A percentile compares a stretch with the other conserved stretches of the same genome.
Evolutionary conservation across 2,113 vertebrate species (phyloP).

Genomic region (Mastomys natalensis): DNA sequence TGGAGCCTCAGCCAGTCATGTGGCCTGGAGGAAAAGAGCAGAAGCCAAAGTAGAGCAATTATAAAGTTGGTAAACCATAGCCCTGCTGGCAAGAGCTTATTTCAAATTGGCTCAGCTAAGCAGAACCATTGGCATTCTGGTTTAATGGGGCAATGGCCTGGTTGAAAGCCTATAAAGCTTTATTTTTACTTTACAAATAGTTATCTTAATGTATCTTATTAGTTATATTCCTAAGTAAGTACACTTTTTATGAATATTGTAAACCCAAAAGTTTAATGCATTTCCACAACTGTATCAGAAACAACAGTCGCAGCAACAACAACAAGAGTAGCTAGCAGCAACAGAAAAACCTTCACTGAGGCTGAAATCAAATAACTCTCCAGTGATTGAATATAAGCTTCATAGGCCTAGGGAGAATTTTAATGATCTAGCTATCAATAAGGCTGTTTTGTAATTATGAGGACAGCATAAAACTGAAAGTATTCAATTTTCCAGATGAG

Average conservation of each 20-base stretch:
- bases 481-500: constrained; percentile 65
- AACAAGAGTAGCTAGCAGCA: not conserved
- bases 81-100: not conserved
- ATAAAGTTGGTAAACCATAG: constrained; percentile 2
- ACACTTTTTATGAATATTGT: not conserved
- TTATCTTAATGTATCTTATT: not conserved
- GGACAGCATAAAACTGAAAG: constrained; percentile 32
- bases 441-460: constrained; percentile 52
- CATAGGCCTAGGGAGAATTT: constrained; percentile 31
- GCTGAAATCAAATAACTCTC: constrained; percentile 47
- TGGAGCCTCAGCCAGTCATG: not conserved
- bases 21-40: not conserved
- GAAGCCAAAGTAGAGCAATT: not conserved
- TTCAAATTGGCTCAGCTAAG: constrained; percentile 17
- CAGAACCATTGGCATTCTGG: not conserved
- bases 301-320: not conserved
- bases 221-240: not conserved
- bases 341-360: not conserved
- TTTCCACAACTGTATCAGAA: not conserved
- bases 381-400: constrained; percentile 20
- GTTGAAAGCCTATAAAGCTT: not conserved
- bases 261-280: not conserved
- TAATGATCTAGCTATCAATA: constrained; percentile 58
- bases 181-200: not conserved
- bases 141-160: not conserved